Conservation (phyloP, 35 echinoderm and acorn worm species). For the Ptychodera flava region DNA sequence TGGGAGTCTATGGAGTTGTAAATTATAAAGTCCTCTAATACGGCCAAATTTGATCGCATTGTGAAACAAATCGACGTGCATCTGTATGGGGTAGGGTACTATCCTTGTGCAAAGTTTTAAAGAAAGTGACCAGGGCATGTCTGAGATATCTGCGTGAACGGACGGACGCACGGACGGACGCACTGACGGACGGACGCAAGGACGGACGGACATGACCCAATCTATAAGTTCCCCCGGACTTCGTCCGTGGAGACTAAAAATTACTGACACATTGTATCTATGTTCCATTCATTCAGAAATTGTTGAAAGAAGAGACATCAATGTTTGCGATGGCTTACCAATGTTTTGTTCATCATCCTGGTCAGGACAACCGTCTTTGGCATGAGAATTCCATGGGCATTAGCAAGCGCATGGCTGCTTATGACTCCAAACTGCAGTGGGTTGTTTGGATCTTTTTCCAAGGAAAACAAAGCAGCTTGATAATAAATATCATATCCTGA, state of each 20-base stretch:
- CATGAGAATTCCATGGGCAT: constrained; percentile 17
- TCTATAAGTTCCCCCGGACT: too few relatives aligned
- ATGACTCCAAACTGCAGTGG: constrained; percentile 67
- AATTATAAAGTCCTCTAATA: constrained; percentile 9
- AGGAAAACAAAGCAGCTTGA: constrained; percentile 44
- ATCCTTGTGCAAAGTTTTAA: too few relatives aligned
- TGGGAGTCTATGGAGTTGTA: too few relatives aligned
- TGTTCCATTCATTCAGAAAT: neutral
- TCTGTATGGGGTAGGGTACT: too few relatives aligned
- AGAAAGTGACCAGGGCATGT: too few relatives aligned
- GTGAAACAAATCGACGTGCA: too few relatives aligned
- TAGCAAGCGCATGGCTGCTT: constrained; percentile 56
- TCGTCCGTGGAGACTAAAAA: too few relatives aligned
- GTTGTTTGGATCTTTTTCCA: constrained; percentile 72
- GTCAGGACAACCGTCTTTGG: constrained; percentile 41
- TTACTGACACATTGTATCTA: neutral
- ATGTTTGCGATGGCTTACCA: constrained; percentile 68
- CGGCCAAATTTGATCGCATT: neutral
- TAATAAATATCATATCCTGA: constrained; percentile 60
- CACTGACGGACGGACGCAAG: too few relatives aligned
- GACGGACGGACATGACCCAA: too few relatives aligned
- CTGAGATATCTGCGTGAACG: too few relatives aligned
- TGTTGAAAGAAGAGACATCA: too few relatives aligned
- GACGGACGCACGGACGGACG: too few relatives aligned
- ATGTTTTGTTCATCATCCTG: constrained; percentile 58